These are phyloP conservation scores for Lepidotrigona ventralis DNA, from an alignment of 1,140 invertebrate genomes.

Conservation along the genomic window DNA sequence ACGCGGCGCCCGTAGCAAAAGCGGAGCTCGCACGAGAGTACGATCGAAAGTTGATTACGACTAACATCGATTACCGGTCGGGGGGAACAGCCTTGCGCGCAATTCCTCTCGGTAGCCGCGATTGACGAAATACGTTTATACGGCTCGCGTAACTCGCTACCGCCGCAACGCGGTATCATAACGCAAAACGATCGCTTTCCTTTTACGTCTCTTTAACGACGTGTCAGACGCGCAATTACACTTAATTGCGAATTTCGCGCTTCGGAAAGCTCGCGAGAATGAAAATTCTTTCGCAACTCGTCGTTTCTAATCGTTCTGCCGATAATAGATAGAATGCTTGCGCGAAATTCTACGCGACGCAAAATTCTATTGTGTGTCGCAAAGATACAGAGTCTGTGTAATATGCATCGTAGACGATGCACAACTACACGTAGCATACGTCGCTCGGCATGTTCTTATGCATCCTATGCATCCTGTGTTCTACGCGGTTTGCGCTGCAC, in stretches of 20 bases:
- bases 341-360: too few relatives aligned
- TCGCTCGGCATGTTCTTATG: background rate
- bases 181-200: background rate
- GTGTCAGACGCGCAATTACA: background rate
- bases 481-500: background rate
- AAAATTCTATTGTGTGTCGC: too few relatives aligned
- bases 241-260: background rate
- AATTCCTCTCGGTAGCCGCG: conserved; percentile 46
- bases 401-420: too few relatives aligned
- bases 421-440: too few relatives aligned
- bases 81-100: conserved; percentile 39
- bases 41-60: conserved; percentile 43
- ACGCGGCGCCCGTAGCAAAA: background rate
- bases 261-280: background rate
- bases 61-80: conserved; percentile 45
- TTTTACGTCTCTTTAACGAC: background rate
- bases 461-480: background rate
- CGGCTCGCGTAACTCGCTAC: background rate
- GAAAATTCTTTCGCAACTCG: background rate
- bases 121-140: conserved; percentile 24
- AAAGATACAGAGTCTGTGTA: too few relatives aligned
- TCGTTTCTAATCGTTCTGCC: too few relatives aligned
- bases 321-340: too few relatives aligned
- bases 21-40: background rate
- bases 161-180: background rate